Base-by-base conservation (phyloP, 2,797 vertebrate genomes). In the Sebastes diploproa region DNA sequence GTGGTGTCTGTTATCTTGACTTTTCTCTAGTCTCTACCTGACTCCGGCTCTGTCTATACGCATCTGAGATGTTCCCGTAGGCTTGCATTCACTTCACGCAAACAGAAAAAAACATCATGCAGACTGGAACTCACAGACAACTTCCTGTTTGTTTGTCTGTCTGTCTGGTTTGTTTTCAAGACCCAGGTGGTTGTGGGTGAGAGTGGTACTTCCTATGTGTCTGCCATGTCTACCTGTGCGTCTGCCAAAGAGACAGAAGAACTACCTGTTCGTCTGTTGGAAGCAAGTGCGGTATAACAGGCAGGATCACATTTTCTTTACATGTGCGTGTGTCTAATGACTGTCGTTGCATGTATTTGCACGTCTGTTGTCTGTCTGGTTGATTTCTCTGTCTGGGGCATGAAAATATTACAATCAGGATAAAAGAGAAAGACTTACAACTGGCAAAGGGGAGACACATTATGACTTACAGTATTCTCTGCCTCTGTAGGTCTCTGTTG, bases 261-360 rank as follows among this genome's bases (percentile, higher is more conserved):
- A 42, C 30, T 29, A 30, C 38, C 27, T 50, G 34, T 63, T 14
- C 4, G 20, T 62, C 50, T 59, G 56, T 38, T 66, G 73, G 62
- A 77, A n/a, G 27, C 6, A 10, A 42, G 13, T 25, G 69, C 30
- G n/a, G 56, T 32, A 34, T 23, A 59, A 78, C 71, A 78, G 59
- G 11, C 59, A 74, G 66, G 58, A 55, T 59, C 62, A 61, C 60
- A n/a, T 83, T 77, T 83, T 74, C 55, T 34, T 60, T 77, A 61
- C 14, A 23, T 55, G 13, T 13, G 13, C 58, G 29, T 58, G 18
- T 36, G 42, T 69, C 20, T 42, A 54, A 68, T 79, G 32, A 63
- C 52, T 52, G 23, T 22, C 16, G 32, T 32, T 76, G 65, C 32
- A 38, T 32, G 32, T 22, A 14, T 75, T 58, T 84, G 36, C 16